Evolutionary conservation across 2,888 invertebrate species (phyloP).

Genomic region (Masnerella sp.): DNA sequence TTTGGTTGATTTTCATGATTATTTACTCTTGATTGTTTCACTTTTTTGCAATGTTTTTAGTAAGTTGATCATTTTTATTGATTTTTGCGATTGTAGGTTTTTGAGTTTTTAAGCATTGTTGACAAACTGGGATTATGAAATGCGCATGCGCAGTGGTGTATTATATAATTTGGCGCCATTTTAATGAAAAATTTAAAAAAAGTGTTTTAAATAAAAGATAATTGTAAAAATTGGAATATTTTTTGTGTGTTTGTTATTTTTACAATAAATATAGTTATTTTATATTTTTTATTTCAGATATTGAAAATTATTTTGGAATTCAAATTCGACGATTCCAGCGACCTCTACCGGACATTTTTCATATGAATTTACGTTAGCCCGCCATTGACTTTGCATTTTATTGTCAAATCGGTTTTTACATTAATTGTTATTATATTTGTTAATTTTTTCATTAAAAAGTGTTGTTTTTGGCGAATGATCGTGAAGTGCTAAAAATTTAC

Average conservation of each 20-base stretch:
- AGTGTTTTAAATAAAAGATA: too few relatives aligned
- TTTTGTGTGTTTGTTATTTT: too few relatives aligned
- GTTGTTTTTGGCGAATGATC: not conserved
- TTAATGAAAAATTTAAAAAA: not conserved
- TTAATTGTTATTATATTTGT: not conserved
- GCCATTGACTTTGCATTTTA: slow-evolving; percentile 4
- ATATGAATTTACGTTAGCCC: slow-evolving; percentile 4
- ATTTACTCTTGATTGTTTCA: not conserved
- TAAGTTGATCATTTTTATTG: not conserved
- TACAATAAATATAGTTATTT: too few relatives aligned
- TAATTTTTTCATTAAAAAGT: not conserved
- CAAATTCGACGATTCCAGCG: not conserved
- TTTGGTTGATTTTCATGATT: not conserved
- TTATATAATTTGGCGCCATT: not conserved
- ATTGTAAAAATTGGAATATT: too few relatives aligned
- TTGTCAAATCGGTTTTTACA: slow-evolving; percentile 6
- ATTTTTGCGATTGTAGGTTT: too few relatives aligned
- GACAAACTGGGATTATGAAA: not conserved
- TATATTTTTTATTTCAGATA: too few relatives aligned
- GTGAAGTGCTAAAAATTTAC: too few relatives aligned
- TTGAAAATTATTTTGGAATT: not conserved
- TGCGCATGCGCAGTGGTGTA: not conserved
- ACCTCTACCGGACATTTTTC: not conserved
- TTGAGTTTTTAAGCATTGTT: slow-evolving; percentile 2
- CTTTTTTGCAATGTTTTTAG: not conserved